Conservation (phyloP, 2,888 invertebrate genomes). For the Stenodema calcarata region DNA sequence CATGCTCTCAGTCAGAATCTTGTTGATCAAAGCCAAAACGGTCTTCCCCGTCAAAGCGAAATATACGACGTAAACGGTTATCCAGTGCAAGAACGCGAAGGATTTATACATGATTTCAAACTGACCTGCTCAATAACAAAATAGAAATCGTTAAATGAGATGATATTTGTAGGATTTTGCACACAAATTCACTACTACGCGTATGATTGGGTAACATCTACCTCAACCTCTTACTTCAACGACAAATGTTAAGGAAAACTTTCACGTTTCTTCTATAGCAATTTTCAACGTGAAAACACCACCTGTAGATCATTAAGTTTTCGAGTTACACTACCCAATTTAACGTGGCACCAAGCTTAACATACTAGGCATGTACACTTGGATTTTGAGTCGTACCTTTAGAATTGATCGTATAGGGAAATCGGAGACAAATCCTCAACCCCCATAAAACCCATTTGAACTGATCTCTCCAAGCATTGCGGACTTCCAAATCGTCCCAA, state of each 20-base stretch:
- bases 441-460: conserved; percentile 8
- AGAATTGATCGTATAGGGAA: not conserved
- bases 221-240: too few relatives aligned
- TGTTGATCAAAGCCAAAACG: not conserved
- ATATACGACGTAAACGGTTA: not conserved
- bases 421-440: not conserved
- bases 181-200: too few relatives aligned
- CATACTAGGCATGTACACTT: not conserved
- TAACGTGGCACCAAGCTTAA: too few relatives aligned
- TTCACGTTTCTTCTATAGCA: too few relatives aligned
- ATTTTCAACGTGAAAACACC: not conserved
- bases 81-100: not conserved
- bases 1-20: not conserved
- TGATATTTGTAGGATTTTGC: too few relatives aligned
- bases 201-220: too few relatives aligned
- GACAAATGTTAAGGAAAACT: too few relatives aligned
- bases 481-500: not conserved
- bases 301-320: not conserved
- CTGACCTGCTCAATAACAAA: not conserved
- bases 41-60: not conserved
- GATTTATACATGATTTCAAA: not conserved
- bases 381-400: not conserved
- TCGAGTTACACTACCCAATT: not conserved
- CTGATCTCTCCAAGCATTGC: not conserved
- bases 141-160: not conserved